These are phyloP conservation scores for Cenopis cana DNA, from an alignment of 2,888 invertebrate genomes.

Conservation along the genomic window DNA sequence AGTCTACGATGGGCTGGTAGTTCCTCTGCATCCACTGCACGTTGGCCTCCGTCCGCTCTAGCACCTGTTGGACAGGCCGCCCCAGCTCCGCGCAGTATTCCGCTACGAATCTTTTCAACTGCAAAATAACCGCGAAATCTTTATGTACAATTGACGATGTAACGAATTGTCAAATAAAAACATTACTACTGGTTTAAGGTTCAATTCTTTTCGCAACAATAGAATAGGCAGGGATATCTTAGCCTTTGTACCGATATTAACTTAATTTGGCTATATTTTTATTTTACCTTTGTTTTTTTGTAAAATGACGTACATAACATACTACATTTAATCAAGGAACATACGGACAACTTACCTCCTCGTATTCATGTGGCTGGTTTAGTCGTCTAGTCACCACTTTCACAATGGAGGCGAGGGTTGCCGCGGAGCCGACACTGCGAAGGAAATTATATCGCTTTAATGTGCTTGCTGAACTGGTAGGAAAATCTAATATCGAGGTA, in stretches of 20 bases:
- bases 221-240: not conserved
- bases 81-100: constrained; percentile 88
- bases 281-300: too few species aligned
- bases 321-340: too few species aligned
- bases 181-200: not conserved
- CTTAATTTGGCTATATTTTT: too few species aligned
- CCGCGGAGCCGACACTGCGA: constrained; percentile 89
- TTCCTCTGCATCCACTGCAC: constrained; percentile 93
- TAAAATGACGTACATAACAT: too few species aligned
- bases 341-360: constrained; percentile 87
- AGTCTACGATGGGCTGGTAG: constrained; percentile 89
- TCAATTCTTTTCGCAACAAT: not conserved
- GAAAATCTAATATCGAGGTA: too few species aligned
- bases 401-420: constrained; percentile 89
- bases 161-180: too few species aligned
- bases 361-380: constrained; percentile 90
- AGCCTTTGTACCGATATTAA: too few species aligned
- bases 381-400: constrained; percentile 90
- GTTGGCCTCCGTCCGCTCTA: constrained; percentile 92
- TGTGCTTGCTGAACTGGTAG: not conserved
- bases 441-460: constrained; percentile 43
- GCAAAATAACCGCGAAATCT: constrained; percentile 41
- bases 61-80: constrained; percentile 90
- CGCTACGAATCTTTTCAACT: constrained; percentile 88
- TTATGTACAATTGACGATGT: too few species aligned